Evolutionary conservation across 2,888 invertebrate species (phyloP).

Genomic region (Heliothis peltigera): DNA sequence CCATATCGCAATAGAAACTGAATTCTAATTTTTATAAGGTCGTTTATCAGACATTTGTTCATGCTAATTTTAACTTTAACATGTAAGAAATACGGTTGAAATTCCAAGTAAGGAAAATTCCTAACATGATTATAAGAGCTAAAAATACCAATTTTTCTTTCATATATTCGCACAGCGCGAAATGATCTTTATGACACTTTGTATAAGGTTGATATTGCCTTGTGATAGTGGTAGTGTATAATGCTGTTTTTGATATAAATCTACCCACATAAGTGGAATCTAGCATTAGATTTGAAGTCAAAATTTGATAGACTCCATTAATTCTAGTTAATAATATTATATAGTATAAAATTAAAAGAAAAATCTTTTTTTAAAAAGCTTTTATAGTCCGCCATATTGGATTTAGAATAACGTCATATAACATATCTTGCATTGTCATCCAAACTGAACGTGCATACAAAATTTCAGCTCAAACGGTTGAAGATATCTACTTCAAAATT

Average conservation of each 20-base stretch:
- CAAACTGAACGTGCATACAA: too few species aligned
- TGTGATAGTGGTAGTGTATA: fast-evolving
- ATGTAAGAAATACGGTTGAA: fast-evolving
- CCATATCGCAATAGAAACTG: not conserved
- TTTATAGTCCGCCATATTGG: too few species aligned
- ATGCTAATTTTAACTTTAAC: not conserved
- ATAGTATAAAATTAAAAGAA: too few species aligned
- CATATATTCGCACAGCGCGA: fast-evolving
- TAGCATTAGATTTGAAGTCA: constrained; percentile 1
- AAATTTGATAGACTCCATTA: constrained; percentile 9
- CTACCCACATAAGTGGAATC: constrained; percentile 6
- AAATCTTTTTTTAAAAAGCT: too few species aligned
- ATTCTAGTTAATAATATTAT: too few species aligned
- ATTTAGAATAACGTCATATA: too few species aligned
- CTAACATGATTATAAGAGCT: constrained; percentile 20
- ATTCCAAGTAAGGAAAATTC: not conserved
- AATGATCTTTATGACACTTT: fast-evolving
- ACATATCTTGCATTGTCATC: too few species aligned
- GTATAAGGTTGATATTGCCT: not conserved
- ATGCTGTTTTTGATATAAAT: not conserved
- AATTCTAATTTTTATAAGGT: not conserved
- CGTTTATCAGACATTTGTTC: not conserved
- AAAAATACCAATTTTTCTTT: constrained; percentile 33
- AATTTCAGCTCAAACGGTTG: too few species aligned
- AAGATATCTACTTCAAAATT: too few species aligned